phyloP scores from a whole-genome alignment of 2,888 invertebrate genomes.

The Zygaena filipendulae region DNA sequence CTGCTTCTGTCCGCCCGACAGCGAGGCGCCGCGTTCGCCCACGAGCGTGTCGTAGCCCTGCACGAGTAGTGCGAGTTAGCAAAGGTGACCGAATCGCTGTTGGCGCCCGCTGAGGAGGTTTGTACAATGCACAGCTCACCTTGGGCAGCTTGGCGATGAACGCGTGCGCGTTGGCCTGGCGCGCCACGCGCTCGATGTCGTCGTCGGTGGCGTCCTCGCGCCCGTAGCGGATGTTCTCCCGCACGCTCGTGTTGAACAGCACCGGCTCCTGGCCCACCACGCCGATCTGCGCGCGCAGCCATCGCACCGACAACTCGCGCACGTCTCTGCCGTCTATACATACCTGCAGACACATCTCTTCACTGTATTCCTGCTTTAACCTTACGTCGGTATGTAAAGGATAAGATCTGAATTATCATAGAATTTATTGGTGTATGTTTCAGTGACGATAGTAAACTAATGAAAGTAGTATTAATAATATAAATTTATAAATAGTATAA shows the following conservation, averaged over 20 bases:
- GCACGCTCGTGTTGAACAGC: slow-evolving; percentile 78
- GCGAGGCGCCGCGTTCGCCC: slow-evolving; percentile 57
- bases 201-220: slow-evolving; percentile 63
- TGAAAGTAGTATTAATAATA: too few species aligned
- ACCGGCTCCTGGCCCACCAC: slow-evolving; percentile 87
- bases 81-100: background rate
- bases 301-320: slow-evolving; percentile 73
- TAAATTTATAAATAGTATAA: too few species aligned
- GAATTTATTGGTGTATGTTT: too few species aligned
- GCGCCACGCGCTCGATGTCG: slow-evolving; percentile 73
- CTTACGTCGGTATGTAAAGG: too few species aligned
- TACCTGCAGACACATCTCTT: too few species aligned
- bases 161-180: slow-evolving; percentile 74
- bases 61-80: slow-evolving; percentile 73
- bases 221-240: slow-evolving; percentile 83
- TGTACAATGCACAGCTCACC: too few species aligned
- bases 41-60: slow-evolving; percentile 74
- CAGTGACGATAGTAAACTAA: too few species aligned
- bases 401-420: too few species aligned
- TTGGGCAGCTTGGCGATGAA: slow-evolving; percentile 73
- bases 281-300: slow-evolving; percentile 78
- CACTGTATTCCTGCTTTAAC: too few species aligned
- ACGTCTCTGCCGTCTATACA: slow-evolving; percentile 72
- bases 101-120: too few species aligned
- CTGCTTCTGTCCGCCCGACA: slow-evolving; percentile 78